Evolutionary conservation across 2,888 invertebrate species (phyloP).

Genomic region (Nasonovia ribisnigri): DNA sequence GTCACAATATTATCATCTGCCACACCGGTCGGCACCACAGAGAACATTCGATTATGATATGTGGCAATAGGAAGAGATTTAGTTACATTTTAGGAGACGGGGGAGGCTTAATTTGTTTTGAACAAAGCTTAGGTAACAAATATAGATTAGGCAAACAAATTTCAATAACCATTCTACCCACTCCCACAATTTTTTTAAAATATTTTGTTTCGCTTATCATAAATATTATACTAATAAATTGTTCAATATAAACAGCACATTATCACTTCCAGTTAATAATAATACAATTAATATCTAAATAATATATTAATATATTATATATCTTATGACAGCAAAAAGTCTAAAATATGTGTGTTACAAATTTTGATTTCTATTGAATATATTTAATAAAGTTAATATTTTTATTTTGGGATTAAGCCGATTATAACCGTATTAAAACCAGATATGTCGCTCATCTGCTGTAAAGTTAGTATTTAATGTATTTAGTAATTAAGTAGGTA

Average conservation of each 20-base stretch:
- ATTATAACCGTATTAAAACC: neutral
- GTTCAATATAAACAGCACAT: neutral
- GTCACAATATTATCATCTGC: neutral
- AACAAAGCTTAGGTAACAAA: neutral
- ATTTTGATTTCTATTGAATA: neutral
- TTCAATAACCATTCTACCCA: neutral
- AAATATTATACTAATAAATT: neutral
- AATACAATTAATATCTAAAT: neutral
- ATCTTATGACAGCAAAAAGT: neutral
- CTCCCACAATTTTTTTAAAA: neutral
- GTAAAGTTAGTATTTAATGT: too few relatives aligned
- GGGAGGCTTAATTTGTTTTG: neutral
- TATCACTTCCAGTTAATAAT: neutral
- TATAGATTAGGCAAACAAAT: neutral
- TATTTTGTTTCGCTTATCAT: neutral
- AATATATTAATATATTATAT: too few relatives aligned
- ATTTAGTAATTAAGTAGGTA: too few relatives aligned
- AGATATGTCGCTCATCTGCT: too few relatives aligned
- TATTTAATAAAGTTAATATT: neutral
- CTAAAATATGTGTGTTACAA: neutral
- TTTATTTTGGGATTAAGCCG: neutral
- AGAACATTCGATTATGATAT: neutral
- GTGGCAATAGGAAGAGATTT: neutral
- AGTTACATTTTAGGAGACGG: neutral
- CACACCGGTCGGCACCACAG: neutral